Evolutionary conservation across 2,888 invertebrate genomes (phyloP), one percentile per base, ranked within the genome.

Genomic region (Drosophila longiperda): DNA sequence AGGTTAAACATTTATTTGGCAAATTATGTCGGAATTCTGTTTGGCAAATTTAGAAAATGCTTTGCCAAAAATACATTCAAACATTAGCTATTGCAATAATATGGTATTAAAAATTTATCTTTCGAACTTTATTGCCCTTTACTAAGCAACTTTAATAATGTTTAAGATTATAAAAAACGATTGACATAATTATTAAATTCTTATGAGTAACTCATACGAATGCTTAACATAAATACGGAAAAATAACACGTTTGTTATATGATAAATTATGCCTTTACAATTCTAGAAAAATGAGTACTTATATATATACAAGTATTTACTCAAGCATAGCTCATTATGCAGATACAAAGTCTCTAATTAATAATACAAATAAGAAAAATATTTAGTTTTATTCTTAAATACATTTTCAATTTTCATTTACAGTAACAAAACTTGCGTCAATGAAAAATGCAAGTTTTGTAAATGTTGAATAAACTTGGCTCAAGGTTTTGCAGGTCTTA

Each of bases 391-490:
- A 26, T 23, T 26, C n/a, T 12, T 7, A 64, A 26, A 20, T 32
- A 17, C 17, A 20, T 57, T 57, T 57, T 8, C 17, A 26, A 32
- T 15, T 34, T 11, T 1, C 12, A 15, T 42, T 5, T 29, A 26
- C 58, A 59, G 26, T 7, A 15, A 42, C 58, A 60, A 55, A 55
- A 40, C n/a, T 15, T 49, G 12, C 69, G 52, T 75, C 71, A 66
- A 68, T 78, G 54, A 72, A 74, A 77, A 45, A 80, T 80, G 80
- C 69, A 79, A 79, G 83, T 85, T 45, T 45, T 15, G 62, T 61
- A 71, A 73, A 71, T 82, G 66, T 76, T 70, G 60, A 74, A 72
- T 66, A 76, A 69, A 78, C 66, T 73, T 82, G 63, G 61, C 67
- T 81, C 81, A 81, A 83, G 78, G 82, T 75, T 29, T 29, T 29